phyloP scores from a whole-genome alignment of 2,113 vertebrate genomes.

The Sitta europaea region DNA sequence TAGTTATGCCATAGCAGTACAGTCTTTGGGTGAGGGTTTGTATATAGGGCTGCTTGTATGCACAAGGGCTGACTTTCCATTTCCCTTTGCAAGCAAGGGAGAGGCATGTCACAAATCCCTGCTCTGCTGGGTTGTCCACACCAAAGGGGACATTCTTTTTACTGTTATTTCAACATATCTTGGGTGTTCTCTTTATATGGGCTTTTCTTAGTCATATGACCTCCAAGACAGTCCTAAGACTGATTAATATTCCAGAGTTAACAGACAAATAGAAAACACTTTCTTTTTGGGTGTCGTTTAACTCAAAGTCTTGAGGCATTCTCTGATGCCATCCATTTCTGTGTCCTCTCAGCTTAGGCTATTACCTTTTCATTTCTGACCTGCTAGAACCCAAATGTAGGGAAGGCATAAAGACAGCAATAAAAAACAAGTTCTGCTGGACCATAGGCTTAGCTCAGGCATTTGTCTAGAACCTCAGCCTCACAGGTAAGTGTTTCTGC shows the following conservation, averaged over 20 bases:
- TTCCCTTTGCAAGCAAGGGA: not conserved
- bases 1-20: not conserved
- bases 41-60: not conserved
- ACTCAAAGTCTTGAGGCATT: not conserved
- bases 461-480: not conserved
- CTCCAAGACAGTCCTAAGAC: not conserved
- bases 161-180: not conserved
- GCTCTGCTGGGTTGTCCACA: not conserved
- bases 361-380: not conserved
- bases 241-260: not conserved
- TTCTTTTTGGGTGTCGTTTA: not conserved
- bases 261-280: not conserved
- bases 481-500: not conserved
- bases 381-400: not conserved
- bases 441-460: not conserved
- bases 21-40: not conserved
- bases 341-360: not conserved
- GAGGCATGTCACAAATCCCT: not conserved
- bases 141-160: not conserved
- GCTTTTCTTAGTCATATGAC: not conserved
- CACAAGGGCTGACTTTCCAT: not conserved
- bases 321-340: not conserved
- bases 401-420: not conserved
- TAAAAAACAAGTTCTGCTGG: not conserved
- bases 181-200: not conserved